Evolutionary conservation across 2,797 vertebrate genomes (phyloP).

Genomic region (Carduelis carduelis): DNA sequence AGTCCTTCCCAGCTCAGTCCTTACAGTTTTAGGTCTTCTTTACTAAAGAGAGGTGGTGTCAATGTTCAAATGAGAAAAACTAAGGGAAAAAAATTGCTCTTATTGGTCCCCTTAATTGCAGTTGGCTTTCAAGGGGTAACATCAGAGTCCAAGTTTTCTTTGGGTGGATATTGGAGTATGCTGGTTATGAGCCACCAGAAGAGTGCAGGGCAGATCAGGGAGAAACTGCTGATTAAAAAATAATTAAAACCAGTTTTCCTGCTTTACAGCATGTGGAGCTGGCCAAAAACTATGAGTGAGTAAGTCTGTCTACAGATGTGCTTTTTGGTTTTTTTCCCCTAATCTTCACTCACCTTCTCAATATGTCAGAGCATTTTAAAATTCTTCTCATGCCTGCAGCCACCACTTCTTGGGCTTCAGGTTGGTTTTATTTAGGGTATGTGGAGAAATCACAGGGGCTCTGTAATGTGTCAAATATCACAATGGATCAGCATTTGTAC

Average conservation of each 20-base stretch:
- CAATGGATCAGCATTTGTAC: background rate
- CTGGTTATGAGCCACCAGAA: background rate
- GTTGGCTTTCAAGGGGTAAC: background rate
- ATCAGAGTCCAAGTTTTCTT: background rate
- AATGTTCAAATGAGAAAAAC: background rate
- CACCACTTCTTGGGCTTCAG: background rate
- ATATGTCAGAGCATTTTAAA: background rate
- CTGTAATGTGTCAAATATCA: background rate
- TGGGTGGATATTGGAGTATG: background rate
- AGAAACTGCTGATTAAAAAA: slow-evolving; percentile 49
- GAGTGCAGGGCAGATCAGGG: background rate
- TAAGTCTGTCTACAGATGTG: background rate
- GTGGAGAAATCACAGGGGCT: background rate
- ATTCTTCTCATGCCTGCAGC: background rate
- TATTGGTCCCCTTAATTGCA: background rate
- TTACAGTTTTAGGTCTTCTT: background rate
- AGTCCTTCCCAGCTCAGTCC: background rate
- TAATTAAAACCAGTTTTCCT: slow-evolving; percentile 56
- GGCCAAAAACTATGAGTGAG: background rate
- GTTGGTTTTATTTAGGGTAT: background rate
- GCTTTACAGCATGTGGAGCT: background rate
- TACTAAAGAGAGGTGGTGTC: background rate
- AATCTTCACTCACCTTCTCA: slow-evolving; percentile 2
- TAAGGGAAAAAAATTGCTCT: background rate
- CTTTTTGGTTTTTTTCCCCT: background rate